Base-by-base conservation (phyloP, 2,888 invertebrate genomes). In the Drosophila suboccidentalis region DNA sequence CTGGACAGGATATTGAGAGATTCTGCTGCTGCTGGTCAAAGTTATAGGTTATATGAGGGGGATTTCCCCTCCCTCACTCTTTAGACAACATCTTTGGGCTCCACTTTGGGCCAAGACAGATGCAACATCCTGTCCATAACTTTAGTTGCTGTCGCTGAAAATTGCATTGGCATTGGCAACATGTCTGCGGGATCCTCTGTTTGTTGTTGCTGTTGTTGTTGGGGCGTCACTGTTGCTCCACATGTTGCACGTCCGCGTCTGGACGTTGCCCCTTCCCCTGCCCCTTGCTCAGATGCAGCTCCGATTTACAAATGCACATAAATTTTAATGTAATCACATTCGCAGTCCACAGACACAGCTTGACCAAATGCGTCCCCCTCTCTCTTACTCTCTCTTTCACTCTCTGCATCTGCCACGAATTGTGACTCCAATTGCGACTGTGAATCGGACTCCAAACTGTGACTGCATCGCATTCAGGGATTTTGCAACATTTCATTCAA, bases 321-420 rank as follows among this genome's bases (percentile, higher is more conserved):
- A 90, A 89, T 89, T 89, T 86, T 87, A 89, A 90, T 90, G 89
- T 86, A 88, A 90, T 87, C 88, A 90, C 90, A 89, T 86, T 75
- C 88, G 62, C 83, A 87, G 86, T 79, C 79, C 67, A 58, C 82
- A 85, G 79, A 77, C 75, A 64, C 55, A 65, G 70, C 67, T 66
- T 75, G 76, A 66, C 76, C 63, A 70, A 34, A 34, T 17, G 39
- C 13, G 34, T 38, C 46, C 38, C 41, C 26, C 54, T 26, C n/a
- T 38, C 26, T 58, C 41, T 34, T 47, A 17, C 11, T 46, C 36
- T 39, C n/a, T 43, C 34, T 44, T 15, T 53, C 32, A 2, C 4
- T 29, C 26, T 53, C 13, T 51, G 34, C 32, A 11, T 41, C 54
- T 54, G 54, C 46, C 61, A 15, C 47, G 17, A 34, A 34, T 26